Evolutionary conservation across 1,140 invertebrate genomes (phyloP).

Genomic region (Drosophila carrolli): DNA sequence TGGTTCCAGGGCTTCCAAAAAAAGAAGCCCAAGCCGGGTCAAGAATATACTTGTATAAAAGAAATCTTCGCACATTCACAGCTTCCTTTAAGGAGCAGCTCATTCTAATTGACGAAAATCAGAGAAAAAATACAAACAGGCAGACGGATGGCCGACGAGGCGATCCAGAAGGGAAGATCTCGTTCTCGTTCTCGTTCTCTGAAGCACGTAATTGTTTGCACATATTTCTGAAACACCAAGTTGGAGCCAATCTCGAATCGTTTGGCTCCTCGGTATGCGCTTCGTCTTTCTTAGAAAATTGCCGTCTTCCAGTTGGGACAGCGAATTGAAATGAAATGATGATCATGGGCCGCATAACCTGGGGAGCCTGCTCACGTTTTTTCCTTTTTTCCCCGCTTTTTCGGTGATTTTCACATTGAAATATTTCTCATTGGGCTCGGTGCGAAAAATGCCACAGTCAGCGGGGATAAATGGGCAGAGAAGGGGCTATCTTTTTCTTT

Average conservation of each 20-base stretch:
- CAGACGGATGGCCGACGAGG: background rate
- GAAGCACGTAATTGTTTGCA: conserved; percentile 75
- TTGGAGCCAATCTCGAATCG: conserved; percentile 54
- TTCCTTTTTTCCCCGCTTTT: conserved; percentile 50
- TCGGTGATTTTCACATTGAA: conserved; percentile 81
- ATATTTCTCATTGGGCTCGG: conserved; percentile 69
- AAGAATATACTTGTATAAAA: conserved; percentile 44
- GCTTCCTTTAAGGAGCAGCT: conserved; percentile 62
- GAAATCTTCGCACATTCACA: conserved; percentile 78
- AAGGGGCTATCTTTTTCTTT: conserved; percentile 16
- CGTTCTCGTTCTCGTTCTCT: conserved; percentile 32
- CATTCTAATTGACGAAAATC: conserved; percentile 82
- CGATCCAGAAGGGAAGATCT: conserved; percentile 44
- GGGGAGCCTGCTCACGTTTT: conserved; percentile 37
- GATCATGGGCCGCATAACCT: conserved; percentile 53
- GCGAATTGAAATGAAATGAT: conserved; percentile 79
- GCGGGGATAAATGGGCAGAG: background rate
- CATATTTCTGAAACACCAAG: conserved; percentile 81
- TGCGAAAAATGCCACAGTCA: conserved; percentile 73
- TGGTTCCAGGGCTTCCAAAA: conserved; percentile 65
- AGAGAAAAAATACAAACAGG: conserved; percentile 60
- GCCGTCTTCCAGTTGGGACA: conserved; percentile 69
- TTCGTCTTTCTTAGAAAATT: conserved; percentile 80
- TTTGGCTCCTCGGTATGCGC: conserved; percentile 74
- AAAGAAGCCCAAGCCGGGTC: conserved; percentile 11